Evolutionary conservation across 2,113 vertebrate species (phyloP), one percentile per base, ranked within the genome.

Genomic region (Thryonomys swinderianus): DNA sequence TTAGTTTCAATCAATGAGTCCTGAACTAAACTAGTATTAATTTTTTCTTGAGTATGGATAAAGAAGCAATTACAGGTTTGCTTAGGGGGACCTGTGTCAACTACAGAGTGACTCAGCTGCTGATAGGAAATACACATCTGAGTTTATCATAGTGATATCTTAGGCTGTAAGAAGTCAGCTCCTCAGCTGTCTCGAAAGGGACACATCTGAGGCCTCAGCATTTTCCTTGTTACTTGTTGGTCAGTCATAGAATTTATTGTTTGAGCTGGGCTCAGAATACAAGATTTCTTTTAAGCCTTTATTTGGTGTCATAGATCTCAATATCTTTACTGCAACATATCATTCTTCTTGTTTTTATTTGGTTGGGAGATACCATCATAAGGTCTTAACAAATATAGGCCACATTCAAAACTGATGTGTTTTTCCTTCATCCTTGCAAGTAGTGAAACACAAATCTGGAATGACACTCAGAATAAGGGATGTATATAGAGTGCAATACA

Each of bases 151-250:
- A 66, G 10, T 67, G 34, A 11, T 76, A 10, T 61, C 14, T 83
- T 11, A 57, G 42, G 40, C 5, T 80, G 16, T 37, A 48, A 34
- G 17, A 59, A n/a, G 20, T 34, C 12, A 55, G 81, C 34, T 85
- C 84, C 42, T 96, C 69, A 81, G 3, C 53, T 62, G 74, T 5
- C 14, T 94, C 13, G 48, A 71, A 32, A 48, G 16, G 7, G 14
- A 64, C 45, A 53, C 45, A 45, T 51, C 37, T 21, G n/a, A 34
- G 13, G 0, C 30, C 20, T 92, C 59, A 71, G 1, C 23, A 4
- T 94, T 18, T 82, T 30, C 23, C 61, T 78, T 93, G 78, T 86
- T 16, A 78, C 45, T 96, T 95, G 5, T 79, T 94, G 40, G 57
- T 7, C 27, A 55, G 64, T 90, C 21, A 34, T 57, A 3, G 23